A percentile compares a stretch with the other conserved stretches of the same genome.
Evolutionary conservation across 2,888 invertebrate species (phyloP).

Genomic region (Dinocampus coccinellae): DNA sequence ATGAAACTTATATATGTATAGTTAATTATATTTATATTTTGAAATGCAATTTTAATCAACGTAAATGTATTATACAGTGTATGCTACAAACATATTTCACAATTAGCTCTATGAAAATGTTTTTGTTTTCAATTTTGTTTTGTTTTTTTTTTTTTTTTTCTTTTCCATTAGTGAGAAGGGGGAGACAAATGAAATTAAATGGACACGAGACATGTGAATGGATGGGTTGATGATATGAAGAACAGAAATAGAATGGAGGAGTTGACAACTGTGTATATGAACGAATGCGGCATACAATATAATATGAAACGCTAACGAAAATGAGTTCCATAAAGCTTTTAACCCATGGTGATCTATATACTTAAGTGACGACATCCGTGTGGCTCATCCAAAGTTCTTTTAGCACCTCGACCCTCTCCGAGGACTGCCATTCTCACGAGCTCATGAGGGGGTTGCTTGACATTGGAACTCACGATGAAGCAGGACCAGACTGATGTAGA

Average conservation of each 20-base stretch:
- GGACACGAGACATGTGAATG: too few species aligned
- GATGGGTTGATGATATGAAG: not conserved
- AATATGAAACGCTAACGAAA: constrained; percentile 50
- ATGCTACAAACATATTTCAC: too few species aligned
- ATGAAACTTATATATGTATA: too few species aligned
- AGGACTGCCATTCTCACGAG: not conserved
- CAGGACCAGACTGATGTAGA: constrained; percentile 8
- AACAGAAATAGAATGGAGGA: not conserved
- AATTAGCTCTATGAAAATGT: too few species aligned
- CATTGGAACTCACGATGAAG: constrained; percentile 17
- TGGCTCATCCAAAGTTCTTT: not conserved
- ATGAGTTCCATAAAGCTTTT: constrained; percentile 62
- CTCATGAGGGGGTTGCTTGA: not conserved
- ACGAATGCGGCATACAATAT: not conserved
- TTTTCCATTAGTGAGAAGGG: too few species aligned
- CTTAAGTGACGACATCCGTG: not conserved
- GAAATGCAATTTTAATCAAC: too few species aligned
- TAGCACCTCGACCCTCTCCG: not conserved
- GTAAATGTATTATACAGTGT: too few species aligned
- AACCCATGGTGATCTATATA: constrained; percentile 34
- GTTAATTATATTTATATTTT: too few species aligned
- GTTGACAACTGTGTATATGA: not conserved
- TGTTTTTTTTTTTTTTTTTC: too few species aligned
- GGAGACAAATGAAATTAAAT: too few species aligned
- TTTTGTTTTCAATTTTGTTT: too few species aligned